These are phyloP conservation scores for Muscicapa adusta DNA, from an alignment of 2,113 vertebrate species.

Conservation along the genomic window DNA sequence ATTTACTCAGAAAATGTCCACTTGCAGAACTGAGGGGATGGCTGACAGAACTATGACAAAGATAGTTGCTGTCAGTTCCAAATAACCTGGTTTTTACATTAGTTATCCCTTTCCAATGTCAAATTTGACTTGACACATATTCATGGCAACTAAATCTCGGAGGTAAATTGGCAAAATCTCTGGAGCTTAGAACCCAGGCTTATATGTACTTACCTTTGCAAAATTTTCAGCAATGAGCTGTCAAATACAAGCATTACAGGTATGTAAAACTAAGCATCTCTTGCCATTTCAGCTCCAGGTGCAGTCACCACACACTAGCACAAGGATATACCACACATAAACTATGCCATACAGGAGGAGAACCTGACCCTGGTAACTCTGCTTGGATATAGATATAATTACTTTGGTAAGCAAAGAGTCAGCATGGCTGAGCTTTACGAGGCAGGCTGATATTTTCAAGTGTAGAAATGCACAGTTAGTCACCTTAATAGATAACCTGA, in stretches of 20 bases:
- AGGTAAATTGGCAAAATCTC: neutral
- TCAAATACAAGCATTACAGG: neutral
- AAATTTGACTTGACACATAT: neutral
- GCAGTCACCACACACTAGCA: neutral
- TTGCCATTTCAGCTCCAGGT: neutral
- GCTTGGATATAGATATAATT: neutral
- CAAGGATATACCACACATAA: neutral
- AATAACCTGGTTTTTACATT: neutral
- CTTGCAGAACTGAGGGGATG: neutral
- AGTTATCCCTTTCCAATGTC: neutral
- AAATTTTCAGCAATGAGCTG: neutral
- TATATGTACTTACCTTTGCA: neutral
- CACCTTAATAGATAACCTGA: neutral
- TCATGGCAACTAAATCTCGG: neutral
- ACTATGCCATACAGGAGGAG: neutral
- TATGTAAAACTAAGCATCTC: neutral
- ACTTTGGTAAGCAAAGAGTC: neutral
- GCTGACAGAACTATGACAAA: neutral
- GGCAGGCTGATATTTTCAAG: neutral
- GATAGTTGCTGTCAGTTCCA: neutral
- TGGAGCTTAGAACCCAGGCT: neutral
- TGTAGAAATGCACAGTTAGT: neutral
- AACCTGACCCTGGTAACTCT: neutral
- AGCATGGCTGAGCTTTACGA: neutral
- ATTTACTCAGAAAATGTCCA: neutral